Base-by-base conservation (phyloP, 2,888 invertebrate genomes). In the Lycia hirtaria region DNA sequence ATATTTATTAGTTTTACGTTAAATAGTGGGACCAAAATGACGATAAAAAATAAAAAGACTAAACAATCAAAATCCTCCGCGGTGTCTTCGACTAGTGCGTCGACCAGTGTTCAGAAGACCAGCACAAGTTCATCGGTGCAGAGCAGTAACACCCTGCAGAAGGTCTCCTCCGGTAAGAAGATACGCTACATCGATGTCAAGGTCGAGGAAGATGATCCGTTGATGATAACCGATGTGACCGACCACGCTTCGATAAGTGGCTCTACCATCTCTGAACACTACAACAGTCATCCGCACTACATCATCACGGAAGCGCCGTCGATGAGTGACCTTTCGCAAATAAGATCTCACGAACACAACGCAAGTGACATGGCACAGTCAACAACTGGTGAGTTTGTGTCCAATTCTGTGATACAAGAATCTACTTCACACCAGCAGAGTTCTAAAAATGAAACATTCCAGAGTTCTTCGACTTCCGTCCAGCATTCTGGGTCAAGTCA, bases 41-140 rank as follows among this genome's bases (percentile, higher is more conserved):
- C 92, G 72, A 91, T 92, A 79, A 92, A 92, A 88, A 92, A 91
- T 82, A 92, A 92, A 92, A 92, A 92, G 88, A 91, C 88, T 91
- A 92, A 92, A 67, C 85, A 88, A 76, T 80, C 88, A 54, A 87
- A 86, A 70, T 76, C 84, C 65, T 83, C 88, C 57, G 86, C 86
- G 78, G 88, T 87, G 84, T 82, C 79, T 55, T 75, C 84, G 41
- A 79, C 87, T 48, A 81, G 87, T 86, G 88, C 87, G 24, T 88
- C 90, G 69, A 91, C 83, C 59, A 90, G 86, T 85, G 88, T 89
- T 66, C 90, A 90, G 77, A 90, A 90, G 75, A 85, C 81, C 40
- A 88, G 85, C 67, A 85, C 86, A 1, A 80, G 89, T 10, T 87
- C 83, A 10, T 83, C 87, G 28, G 85, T 88, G 65, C 88, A 87